These are phyloP conservation scores for Archaeoteleia sp. DNA, from an alignment of 2,888 invertebrate species.

Conservation along the genomic window DNA sequence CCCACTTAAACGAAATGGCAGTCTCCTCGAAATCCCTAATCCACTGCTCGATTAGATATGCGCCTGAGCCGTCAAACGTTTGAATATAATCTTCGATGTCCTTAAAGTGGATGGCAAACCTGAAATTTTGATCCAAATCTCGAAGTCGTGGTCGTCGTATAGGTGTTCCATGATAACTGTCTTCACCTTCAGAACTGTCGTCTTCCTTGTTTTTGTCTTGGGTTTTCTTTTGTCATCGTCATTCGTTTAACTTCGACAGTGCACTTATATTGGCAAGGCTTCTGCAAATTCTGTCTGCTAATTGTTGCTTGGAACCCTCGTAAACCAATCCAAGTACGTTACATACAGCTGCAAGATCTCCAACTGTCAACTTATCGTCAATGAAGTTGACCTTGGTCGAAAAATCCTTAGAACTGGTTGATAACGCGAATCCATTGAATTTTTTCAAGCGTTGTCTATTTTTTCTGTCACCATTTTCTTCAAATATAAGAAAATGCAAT, in stretches of 20 bases:
- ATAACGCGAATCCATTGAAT: slow-evolving; percentile 3
- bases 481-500: slow-evolving; percentile 11
- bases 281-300: not conserved
- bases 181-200: not conserved
- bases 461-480: slow-evolving; percentile 11
- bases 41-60: slow-evolving; percentile 17
- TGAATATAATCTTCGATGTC: slow-evolving; percentile 15
- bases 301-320: not conserved
- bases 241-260: not conserved
- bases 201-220: not conserved
- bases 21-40: slow-evolving; percentile 31
- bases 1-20: slow-evolving; percentile 24
- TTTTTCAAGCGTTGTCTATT: not conserved
- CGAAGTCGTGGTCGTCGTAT: too few species aligned
- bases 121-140: not conserved
- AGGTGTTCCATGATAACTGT: too few species aligned
- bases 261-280: not conserved
- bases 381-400: not conserved
- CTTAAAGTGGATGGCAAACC: slow-evolving; percentile 8
- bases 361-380: slow-evolving; percentile 1
- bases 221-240: not conserved
- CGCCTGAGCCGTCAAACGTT: slow-evolving; percentile 12
- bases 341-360: slow-evolving; percentile 3
- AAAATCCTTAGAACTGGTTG: slow-evolving; percentile 1
- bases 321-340: slow-evolving; percentile 5